phyloP scores from a whole-genome alignment of 2,888 invertebrate genomes.

The Brachyptera risi region DNA sequence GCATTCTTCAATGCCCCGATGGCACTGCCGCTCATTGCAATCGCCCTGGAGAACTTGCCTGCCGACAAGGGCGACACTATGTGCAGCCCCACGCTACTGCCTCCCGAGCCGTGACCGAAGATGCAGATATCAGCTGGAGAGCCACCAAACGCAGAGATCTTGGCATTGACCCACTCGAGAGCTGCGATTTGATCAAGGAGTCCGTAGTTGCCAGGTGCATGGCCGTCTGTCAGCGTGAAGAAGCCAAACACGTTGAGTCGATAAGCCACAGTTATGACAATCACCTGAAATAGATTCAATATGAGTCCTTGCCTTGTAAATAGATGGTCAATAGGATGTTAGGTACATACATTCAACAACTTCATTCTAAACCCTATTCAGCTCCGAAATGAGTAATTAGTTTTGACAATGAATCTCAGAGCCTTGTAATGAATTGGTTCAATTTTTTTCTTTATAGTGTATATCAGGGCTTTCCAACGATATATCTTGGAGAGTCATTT shows the following conservation, averaged over 20 bases:
- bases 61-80: slow-evolving; percentile 51
- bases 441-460: too few species aligned
- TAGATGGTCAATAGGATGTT: too few species aligned
- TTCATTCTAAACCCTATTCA: too few species aligned
- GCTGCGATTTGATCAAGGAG: slow-evolving; percentile 78
- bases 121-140: slow-evolving; percentile 69
- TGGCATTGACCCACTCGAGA: slow-evolving; percentile 70
- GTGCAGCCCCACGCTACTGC: slow-evolving; percentile 73
- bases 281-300: slow-evolving; percentile 55
- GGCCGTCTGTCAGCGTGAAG: slow-evolving; percentile 71
- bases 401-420: too few species aligned
- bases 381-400: too few species aligned
- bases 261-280: slow-evolving; percentile 75
- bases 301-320: too few species aligned
- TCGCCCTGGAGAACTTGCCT: slow-evolving; percentile 67
- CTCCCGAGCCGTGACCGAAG: slow-evolving; percentile 77
- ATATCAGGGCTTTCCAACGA: too few species aligned
- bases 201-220: slow-evolving; percentile 75
- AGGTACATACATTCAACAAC: too few species aligned
- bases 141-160: slow-evolving; percentile 71
- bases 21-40: slow-evolving; percentile 77
- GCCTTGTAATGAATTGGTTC: too few species aligned
- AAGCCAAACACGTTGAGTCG: slow-evolving; percentile 81
- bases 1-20: slow-evolving; percentile 55
- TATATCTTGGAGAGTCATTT: too few species aligned